phyloP scores from a whole-genome alignment of 2,113 vertebrate genomes.

The Neolamprologus kungweensis region DNA sequence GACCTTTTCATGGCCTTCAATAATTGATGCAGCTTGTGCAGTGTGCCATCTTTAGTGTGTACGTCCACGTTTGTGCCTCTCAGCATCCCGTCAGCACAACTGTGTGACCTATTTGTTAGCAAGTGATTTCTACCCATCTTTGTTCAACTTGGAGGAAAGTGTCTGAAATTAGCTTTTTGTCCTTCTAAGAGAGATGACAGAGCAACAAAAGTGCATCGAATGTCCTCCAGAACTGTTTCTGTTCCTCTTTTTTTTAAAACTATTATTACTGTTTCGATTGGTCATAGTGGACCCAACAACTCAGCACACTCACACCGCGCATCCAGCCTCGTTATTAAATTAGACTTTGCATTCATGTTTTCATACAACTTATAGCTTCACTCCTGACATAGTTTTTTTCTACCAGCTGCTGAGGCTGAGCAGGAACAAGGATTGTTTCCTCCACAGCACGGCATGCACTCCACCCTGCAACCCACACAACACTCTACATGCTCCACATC shows the following conservation, averaged over 20 bases:
- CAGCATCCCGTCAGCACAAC: not conserved
- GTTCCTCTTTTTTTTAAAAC: not conserved
- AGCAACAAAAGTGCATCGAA: not conserved
- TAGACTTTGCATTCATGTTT: slow-evolving; percentile 8
- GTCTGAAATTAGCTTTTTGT: not conserved
- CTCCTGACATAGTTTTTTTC: not conserved
- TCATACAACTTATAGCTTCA: not conserved
- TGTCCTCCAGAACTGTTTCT: not conserved
- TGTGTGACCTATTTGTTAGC: not conserved
- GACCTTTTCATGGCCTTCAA: slow-evolving; percentile 61
- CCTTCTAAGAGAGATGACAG: not conserved
- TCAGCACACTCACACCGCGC: not conserved
- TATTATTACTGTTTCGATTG: not conserved
- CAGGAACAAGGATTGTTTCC: not conserved
- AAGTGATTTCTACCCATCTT: not conserved
- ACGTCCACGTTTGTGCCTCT: not conserved
- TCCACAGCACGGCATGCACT: slow-evolving; percentile 40
- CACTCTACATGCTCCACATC: slow-evolving; percentile 33
- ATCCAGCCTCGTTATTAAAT: slow-evolving; percentile 21
- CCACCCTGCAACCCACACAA: slow-evolving; percentile 34
- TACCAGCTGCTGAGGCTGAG: not conserved
- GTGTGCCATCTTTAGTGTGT: slow-evolving; percentile 49
- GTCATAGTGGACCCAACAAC: not conserved
- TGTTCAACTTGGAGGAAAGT: not conserved
- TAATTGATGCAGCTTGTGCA: slow-evolving; percentile 67